A percentile compares a stretch with the other conserved stretches of the same genome.
phyloP scores from a whole-genome alignment of 2,113 vertebrate genomes.

The Platanista minor region DNA sequence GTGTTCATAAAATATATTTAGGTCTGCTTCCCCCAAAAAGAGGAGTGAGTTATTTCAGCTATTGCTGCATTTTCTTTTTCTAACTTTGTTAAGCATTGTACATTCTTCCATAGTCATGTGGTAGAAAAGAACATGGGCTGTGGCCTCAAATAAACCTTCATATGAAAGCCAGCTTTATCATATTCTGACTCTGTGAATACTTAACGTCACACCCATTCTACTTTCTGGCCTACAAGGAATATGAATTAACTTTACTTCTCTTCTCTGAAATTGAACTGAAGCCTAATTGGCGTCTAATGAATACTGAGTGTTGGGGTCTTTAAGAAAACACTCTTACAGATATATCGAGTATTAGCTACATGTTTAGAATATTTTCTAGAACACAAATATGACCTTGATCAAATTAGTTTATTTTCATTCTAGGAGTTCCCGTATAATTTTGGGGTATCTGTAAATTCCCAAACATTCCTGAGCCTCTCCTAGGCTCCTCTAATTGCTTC shows the following conservation, averaged over 20 bases:
- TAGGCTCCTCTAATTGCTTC: slow-evolving; percentile 23
- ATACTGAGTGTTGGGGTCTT: neutral
- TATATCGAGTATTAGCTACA: neutral
- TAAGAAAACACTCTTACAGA: neutral
- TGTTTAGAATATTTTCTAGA: slow-evolving; percentile 37
- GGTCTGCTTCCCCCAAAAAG: neutral
- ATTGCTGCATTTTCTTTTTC: slow-evolving; percentile 34
- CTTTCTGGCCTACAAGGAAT: neutral
- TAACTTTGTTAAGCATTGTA: neutral
- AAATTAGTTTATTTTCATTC: slow-evolving; percentile 62
- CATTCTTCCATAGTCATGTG: neutral
- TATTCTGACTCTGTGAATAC: neutral
- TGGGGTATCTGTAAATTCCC: slow-evolving; percentile 15
- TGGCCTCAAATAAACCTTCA: neutral
- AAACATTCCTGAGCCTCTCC: slow-evolving; percentile 60
- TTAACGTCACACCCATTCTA: neutral
- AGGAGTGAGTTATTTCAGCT: slow-evolving; percentile 21
- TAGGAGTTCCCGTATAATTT: slow-evolving; percentile 44
- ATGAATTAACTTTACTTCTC: neutral
- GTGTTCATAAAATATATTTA: neutral
- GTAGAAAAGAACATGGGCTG: neutral
- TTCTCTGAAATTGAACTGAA: slow-evolving; percentile 18
- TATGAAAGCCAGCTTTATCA: neutral
- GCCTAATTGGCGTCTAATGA: neutral
- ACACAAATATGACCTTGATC: slow-evolving; percentile 37